These are phyloP conservation scores for Cephalopachus bancanus DNA, from an alignment of 2,797 vertebrate species.

Conservation along the genomic window DNA sequence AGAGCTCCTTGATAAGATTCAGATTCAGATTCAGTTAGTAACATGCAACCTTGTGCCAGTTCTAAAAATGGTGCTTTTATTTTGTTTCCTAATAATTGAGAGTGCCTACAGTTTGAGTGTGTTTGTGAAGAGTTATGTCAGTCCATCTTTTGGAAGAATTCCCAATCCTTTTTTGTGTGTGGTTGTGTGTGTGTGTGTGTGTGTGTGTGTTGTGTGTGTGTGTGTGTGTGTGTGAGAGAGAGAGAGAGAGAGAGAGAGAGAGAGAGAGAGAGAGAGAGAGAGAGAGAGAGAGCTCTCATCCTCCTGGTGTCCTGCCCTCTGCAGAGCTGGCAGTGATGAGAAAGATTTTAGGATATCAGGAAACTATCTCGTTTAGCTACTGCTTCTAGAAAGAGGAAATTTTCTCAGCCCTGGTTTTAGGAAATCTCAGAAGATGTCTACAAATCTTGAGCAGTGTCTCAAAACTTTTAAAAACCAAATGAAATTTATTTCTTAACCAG, in stretches of 20 bases:
- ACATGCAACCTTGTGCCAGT: background rate
- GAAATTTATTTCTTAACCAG: background rate
- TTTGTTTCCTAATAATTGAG: background rate
- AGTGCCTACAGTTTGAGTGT: background rate
- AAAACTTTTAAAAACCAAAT: constrained; percentile 18
- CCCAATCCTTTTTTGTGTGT: background rate
- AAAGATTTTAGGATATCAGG: background rate
- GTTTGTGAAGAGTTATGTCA: background rate
- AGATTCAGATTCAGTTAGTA: background rate
- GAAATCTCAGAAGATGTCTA: background rate
- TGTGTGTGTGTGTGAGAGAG: too few species aligned
- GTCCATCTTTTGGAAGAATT: background rate
- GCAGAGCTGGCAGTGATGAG: background rate
- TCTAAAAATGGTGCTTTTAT: background rate
- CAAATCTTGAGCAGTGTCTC: background rate
- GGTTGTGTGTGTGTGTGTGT: rapidly evolving
- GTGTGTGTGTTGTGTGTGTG: background rate
- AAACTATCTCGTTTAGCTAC: background rate
- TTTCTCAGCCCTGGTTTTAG: background rate
- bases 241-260: too few species aligned
- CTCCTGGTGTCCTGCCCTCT: background rate
- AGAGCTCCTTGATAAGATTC: background rate
- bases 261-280: too few species aligned
- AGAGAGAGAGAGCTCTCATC: too few species aligned
- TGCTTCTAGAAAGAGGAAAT: background rate